Evolutionary conservation across 1,140 invertebrate species (phyloP), one percentile per base, ranked within the genome.

Genomic region (Pectinophora gossypiella): DNA sequence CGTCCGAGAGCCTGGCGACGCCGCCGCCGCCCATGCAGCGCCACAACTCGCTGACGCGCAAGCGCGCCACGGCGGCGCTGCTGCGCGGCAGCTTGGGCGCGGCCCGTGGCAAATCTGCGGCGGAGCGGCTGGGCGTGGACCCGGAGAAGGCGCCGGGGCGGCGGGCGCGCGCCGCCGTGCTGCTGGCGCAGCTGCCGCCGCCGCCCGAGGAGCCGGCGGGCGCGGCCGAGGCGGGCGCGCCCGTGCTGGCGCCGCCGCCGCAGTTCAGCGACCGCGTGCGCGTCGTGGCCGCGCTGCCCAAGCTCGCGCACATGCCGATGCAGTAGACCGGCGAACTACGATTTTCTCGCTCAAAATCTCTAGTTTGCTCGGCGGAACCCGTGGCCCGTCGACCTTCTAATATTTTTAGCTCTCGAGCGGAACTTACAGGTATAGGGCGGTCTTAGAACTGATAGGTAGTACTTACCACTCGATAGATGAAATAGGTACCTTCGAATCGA

Each of bases 271-370:
- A 93, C 67, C 88, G 92, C 52, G 94, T 94, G 13, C 90, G 94
- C 56, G 95, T 96, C 52, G 94, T 95, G 16, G 94, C 94, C 23
- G 91, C 94, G 38, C 90, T 95, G 73, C 94, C 94, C 45, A 96
- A 95, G 83, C 64, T 76, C 15, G 72, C 80, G 20, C 79, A 72
- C 45, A 55, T 78, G 58, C 78, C 79, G 45, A 71, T 48, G 44
- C 42, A 18, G 2, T 19, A 19, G 15, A 9, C 15, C 27, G 16
- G 10, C 20, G 18, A 13, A n/a, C 42, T n/a, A n/a, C n/a, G n/a
- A n/a, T n/a, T n/a, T n/a, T n/a, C n/a, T n/a, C n/a, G n/a, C n/a
- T n/a, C 27, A 32, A 32, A 32, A 9, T 32, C 6, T 9, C 27
- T 32, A 9, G n/a, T 7, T 32, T 32, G 7, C 27, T n/a, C n/a